phyloP scores from a whole-genome alignment of 2,797 vertebrate genomes.

The Hyperoplus immaculatus region DNA sequence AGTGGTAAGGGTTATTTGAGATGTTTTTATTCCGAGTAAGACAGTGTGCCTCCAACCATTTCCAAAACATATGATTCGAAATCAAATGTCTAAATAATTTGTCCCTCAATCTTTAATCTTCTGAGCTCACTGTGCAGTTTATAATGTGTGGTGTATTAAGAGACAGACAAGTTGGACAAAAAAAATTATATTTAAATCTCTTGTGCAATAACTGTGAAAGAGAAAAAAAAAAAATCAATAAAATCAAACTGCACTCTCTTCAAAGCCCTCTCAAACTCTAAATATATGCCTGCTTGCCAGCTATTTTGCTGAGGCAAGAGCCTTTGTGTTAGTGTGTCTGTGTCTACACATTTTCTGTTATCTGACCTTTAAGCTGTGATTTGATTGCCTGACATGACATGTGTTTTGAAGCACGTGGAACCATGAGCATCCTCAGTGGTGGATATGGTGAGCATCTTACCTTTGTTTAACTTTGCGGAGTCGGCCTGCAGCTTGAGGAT shows the following conservation, averaged over 20 bases:
- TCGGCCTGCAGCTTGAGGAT: constrained; percentile 74
- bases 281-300: constrained; percentile 5
- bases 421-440: not conserved
- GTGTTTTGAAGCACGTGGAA: not conserved
- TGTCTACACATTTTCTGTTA: constrained; percentile 8
- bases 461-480: constrained; percentile 55
- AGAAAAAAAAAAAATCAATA: not conserved
- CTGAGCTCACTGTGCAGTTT: not conserved
- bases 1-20: not conserved
- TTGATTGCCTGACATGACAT: constrained; percentile 1
- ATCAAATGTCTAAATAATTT: not conserved
- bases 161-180: not conserved
- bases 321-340: not conserved
- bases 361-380: constrained; percentile 24
- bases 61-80: not conserved
- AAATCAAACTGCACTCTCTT: constrained; percentile 9
- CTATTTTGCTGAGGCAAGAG: not conserved
- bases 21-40: not conserved
- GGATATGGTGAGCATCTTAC: constrained; percentile 63
- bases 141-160: not conserved
- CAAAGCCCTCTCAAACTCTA: not conserved
- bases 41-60: not conserved
- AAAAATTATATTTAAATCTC: not conserved
- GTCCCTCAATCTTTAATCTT: not conserved
- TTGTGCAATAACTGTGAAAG: constrained; percentile 4